phyloP scores from a whole-genome alignment of 2,797 vertebrate genomes.

The Rachycentron canadum region DNA sequence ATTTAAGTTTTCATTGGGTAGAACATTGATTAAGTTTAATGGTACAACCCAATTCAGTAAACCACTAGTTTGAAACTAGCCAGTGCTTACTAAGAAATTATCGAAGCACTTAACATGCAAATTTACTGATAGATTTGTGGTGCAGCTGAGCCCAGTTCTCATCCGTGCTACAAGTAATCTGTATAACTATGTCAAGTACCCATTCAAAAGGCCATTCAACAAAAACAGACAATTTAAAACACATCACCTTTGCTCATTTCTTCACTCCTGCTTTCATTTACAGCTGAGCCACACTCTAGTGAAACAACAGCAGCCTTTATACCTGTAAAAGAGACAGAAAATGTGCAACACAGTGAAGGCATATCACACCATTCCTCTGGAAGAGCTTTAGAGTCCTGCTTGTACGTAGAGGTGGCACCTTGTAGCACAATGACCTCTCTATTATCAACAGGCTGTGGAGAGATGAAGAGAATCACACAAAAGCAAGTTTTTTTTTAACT shows the following conservation, averaged over 20 bases:
- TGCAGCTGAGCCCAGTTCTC: background rate
- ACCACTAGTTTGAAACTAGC: background rate
- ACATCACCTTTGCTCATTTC: background rate
- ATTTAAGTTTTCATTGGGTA: background rate
- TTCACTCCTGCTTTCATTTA: background rate
- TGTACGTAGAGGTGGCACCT: slow-evolving; percentile 24
- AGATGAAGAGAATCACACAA: slow-evolving; percentile 1
- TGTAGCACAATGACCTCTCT: slow-evolving; percentile 25
- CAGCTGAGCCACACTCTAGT: background rate
- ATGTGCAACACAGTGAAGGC: background rate
- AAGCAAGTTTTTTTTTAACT: background rate
- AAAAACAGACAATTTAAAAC: background rate
- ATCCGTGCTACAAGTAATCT: background rate
- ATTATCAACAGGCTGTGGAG: slow-evolving; percentile 24
- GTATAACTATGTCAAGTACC: background rate
- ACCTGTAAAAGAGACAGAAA: slow-evolving; percentile 17
- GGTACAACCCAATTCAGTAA: background rate
- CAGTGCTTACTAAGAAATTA: background rate
- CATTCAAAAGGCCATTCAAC: background rate
- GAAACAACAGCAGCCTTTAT: background rate
- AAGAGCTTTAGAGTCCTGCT: slow-evolving; percentile 30
- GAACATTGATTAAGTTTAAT: background rate
- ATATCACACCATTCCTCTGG: slow-evolving; percentile 12
- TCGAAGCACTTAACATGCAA: background rate
- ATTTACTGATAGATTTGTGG: background rate